A percentile compares a stretch with the other conserved stretches of the same genome.
These are phyloP conservation scores for Labroides dimidiatus DNA, from an alignment of 2,797 vertebrate species.

Conservation along the genomic window DNA sequence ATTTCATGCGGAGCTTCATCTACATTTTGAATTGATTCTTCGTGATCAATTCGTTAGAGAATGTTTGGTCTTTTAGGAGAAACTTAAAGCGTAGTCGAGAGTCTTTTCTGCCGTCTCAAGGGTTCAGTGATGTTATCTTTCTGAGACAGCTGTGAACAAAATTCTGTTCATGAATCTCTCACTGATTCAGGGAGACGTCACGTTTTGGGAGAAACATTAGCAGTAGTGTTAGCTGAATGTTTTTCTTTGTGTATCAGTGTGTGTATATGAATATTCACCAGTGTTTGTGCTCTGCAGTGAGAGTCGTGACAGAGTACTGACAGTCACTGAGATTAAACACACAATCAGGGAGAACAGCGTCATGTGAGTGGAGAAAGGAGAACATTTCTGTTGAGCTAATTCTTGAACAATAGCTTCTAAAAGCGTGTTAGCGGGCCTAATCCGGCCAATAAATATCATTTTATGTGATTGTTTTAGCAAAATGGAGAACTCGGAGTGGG, in stretches of 20 bases:
- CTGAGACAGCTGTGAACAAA: constrained; percentile 47
- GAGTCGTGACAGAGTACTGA: constrained; percentile 65
- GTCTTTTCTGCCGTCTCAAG: constrained; percentile 43
- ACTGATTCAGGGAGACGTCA: constrained; percentile 45
- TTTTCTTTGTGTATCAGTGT: constrained; percentile 18
- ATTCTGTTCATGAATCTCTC: constrained; percentile 45
- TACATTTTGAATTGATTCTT: constrained; percentile 11
- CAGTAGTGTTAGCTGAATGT: constrained; percentile 19
- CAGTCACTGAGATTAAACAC: constrained; percentile 21
- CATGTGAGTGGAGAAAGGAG: constrained; percentile 4
- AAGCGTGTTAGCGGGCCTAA: constrained; percentile 18
- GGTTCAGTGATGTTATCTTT: constrained; percentile 55
- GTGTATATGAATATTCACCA: constrained; percentile 27
- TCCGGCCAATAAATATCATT: not conserved
- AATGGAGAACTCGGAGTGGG: constrained; percentile 41
- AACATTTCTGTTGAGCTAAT: constrained; percentile 13
- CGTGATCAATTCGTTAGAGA: constrained; percentile 34
- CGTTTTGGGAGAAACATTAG: constrained; percentile 40
- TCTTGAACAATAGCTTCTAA: not conserved
- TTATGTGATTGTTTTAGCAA: constrained; percentile 21
- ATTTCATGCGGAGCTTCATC: constrained; percentile 4
- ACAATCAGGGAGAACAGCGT: not conserved
- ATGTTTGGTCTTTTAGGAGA: constrained; percentile 35
- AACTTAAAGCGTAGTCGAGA: constrained; percentile 37
- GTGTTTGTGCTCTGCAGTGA: constrained; percentile 54